Percentiles rank a stretch among this genome's conserved stretches.
Evolutionary conservation across 1,140 invertebrate genomes (phyloP).

Genomic region (Matsumurasca onukii): DNA sequence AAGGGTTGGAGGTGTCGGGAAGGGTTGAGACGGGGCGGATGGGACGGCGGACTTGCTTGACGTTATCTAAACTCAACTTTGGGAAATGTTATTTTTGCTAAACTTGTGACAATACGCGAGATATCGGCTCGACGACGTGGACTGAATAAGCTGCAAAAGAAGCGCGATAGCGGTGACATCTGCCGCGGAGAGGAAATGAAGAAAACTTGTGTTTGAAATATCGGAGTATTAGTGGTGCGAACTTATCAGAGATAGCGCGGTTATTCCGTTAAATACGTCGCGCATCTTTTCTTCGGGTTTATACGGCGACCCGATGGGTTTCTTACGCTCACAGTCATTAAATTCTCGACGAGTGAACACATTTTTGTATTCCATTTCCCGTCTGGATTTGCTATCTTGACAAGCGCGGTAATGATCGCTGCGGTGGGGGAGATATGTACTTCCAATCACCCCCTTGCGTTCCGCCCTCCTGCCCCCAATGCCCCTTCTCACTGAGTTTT

Average conservation of each 20-base stretch:
- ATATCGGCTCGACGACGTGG: slow-evolving; percentile 13
- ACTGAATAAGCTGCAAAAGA: slow-evolving; percentile 28
- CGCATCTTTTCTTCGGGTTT: slow-evolving; percentile 35
- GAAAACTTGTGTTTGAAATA: slow-evolving; percentile 32
- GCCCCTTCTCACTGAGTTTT: not conserved
- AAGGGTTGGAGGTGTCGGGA: not conserved
- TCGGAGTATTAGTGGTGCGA: slow-evolving; percentile 32
- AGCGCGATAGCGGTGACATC: slow-evolving; percentile 34
- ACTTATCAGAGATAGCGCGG: slow-evolving; percentile 31
- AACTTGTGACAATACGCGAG: slow-evolving; percentile 21
- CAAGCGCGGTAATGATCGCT: slow-evolving; percentile 22
- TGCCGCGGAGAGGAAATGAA: slow-evolving; percentile 34
- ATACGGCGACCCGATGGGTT: slow-evolving; percentile 28
- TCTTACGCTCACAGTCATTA: slow-evolving; percentile 31
- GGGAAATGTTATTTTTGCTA: slow-evolving; percentile 25
- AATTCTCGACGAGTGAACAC: slow-evolving; percentile 30
- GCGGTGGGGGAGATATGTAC: slow-evolving; percentile 16
- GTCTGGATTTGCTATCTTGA: slow-evolving; percentile 33
- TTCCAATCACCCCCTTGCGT: not conserved
- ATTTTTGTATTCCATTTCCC: slow-evolving; percentile 36
- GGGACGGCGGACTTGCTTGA: not conserved
- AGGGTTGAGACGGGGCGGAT: not conserved
- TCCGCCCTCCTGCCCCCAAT: slow-evolving; percentile 10
- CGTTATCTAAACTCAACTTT: slow-evolving; percentile 12
- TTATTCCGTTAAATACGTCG: slow-evolving; percentile 35